Percentiles rank a stretch among this genome's conserved stretches.
Evolutionary conservation across 1,140 invertebrate species (phyloP).

Genomic region (Hesperophylax magnus): DNA sequence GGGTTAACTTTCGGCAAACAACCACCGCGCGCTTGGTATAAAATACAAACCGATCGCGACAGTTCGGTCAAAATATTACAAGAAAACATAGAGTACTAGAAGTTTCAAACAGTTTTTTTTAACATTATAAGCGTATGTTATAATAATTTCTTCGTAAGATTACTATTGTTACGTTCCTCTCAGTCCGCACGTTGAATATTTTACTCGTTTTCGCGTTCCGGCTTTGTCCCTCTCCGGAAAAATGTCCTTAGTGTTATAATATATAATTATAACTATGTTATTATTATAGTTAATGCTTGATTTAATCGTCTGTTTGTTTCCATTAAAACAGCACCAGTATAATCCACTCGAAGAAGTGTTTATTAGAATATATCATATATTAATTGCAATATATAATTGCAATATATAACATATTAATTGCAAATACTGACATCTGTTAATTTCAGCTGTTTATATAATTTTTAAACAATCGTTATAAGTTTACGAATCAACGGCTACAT

Average conservation of each 20-base stretch:
- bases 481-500: neutral
- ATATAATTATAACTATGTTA: neutral
- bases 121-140: too few relatives aligned
- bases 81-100: neutral
- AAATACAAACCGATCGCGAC: neutral
- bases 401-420: neutral
- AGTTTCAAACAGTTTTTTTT: neutral
- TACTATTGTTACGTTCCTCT: neutral
- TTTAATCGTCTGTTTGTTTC: neutral
- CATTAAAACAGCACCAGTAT: neutral
- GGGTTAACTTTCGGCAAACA: conserved; percentile 3
- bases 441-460: neutral
- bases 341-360: too few relatives aligned
- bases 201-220: neutral
- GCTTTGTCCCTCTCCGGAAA: conserved; percentile 14
- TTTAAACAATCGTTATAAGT: neutral
- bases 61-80: neutral
- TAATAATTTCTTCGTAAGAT: neutral
- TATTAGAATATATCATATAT: neutral
- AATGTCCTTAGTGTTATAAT: too few relatives aligned
- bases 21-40: neutral
- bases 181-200: neutral
- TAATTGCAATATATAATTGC: neutral
- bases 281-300: neutral
- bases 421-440: neutral